Base-by-base conservation (phyloP, 2,888 invertebrate genomes). In the Rhagium mordax region DNA sequence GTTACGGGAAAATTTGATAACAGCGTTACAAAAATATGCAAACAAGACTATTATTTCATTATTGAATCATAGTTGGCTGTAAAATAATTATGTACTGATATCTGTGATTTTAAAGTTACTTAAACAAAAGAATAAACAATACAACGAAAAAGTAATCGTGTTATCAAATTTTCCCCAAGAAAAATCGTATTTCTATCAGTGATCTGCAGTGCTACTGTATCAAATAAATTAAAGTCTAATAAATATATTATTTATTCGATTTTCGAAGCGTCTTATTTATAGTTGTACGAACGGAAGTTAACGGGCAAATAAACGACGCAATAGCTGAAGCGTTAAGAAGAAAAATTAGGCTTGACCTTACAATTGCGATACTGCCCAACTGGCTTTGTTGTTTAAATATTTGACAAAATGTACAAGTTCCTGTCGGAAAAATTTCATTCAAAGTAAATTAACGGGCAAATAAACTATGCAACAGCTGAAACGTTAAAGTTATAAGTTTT, bases 161-260 rank as follows among this genome's bases (percentile, higher is more conserved):
- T 79, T 80, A 78, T 79, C 79, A 78, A 71, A 76, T 77, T 81
- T 71, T 65, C 33, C 24, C 18, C 16, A 57, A 33, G 16, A 67
- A 68, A 67, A 71, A 75, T 75, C 70, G 77, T 81, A 78, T 75
- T 79, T 72, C 73, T 81, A 78, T 81, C 83, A 82, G 82, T 84
- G 83, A 85, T 84, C 81, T 78, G 79, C 84, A 84, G 81, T 84
- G 82, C 81, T 84, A 82, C 82, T 83, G 83, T 84, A 85, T 84
- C 82, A 84, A 82, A 80, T 83, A 83, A 84, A 82, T 81, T 84
- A 84, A n/a, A 84, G 81, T 83, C 82, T 83, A 84, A 85, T 85
- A 86, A 85, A 86, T 81, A 86, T 83, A 86, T 86, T 85, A 86
- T 86, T 86, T 86, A 86, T 86, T 86, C 84, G 81, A 84, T 71